Evolutionary conservation across 2,888 invertebrate genomes (phyloP), one percentile per base, ranked within the genome.

Genomic region (Ctenicera cuprea): DNA sequence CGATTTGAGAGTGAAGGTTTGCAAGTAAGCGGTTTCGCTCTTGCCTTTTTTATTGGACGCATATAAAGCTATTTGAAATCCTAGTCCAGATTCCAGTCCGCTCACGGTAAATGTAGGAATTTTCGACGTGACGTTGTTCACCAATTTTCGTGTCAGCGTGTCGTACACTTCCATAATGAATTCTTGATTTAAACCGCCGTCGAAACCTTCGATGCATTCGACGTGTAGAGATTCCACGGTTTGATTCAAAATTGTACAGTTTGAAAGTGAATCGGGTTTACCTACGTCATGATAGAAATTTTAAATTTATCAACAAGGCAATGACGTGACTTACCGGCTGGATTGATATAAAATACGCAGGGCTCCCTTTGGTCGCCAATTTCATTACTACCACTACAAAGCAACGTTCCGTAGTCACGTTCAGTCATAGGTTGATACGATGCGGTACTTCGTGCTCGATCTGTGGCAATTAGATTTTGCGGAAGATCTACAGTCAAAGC

Each of bases 381-480:
- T 83, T 92, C 92, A 86, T 94, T 94, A 81, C 88, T 89, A 5
- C 92, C 94, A 92, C 92, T 93, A 83, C 94, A 94, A 50, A 93
- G 88, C 43, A 94, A 87, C 18, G 93, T 93, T 33, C 94, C 94
- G 82, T 94, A 94, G 87, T 94, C 94, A 84, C 89, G 84, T 83
- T 94, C 94, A 38, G 91, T 92, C 88, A 91, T 90, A n/a, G 94
- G 94, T 59, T 91, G 92, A 84, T 93, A 94, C 73, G 90, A 89
- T 59, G 92, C 92, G 18, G 90, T 88, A 81, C 94, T 94, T 43
- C 91, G 89, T 12, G 91, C 89, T 37, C 90, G 89, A 80, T 93
- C 93, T 65, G 89, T 90, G 74, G 89, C 88, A 77, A 92, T 89
- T 79, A 90, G 89, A 70, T 90, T 90, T 75, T 90, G 90, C 12